Evolutionary conservation across 2,888 invertebrate species (phyloP).

Genomic region (Netelia fuscicornis): DNA sequence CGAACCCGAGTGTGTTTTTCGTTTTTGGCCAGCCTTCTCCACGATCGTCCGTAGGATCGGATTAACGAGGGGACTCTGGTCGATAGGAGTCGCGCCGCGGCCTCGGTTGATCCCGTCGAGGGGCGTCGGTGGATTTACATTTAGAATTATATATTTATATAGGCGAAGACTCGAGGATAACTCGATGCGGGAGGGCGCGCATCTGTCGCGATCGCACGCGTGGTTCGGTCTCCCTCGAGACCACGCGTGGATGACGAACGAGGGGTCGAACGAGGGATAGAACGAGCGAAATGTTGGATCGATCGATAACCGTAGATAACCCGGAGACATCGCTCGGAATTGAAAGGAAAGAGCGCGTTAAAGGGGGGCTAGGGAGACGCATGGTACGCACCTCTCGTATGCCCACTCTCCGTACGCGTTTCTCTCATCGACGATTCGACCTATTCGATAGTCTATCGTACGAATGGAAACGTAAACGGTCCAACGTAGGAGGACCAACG

Average conservation of each 20-base stretch:
- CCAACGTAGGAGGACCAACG: too few species aligned
- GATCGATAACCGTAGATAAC: slow-evolving; percentile 37
- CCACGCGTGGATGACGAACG: too few species aligned
- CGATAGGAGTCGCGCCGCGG: slow-evolving; percentile 11
- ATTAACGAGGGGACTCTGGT: slow-evolving; percentile 76
- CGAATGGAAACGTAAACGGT: too few species aligned
- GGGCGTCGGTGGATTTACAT: slow-evolving; percentile 36
- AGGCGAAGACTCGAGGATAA: slow-evolving; percentile 14
- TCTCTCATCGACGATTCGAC: too few species aligned
- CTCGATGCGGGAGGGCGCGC: slow-evolving; percentile 69
- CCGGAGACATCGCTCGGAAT: background rate
- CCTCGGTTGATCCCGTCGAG: slow-evolving; percentile 56
- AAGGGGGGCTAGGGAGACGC: background rate
- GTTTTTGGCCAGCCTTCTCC: background rate
- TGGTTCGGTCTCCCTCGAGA: slow-evolving; percentile 60
- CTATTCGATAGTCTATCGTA: too few species aligned
- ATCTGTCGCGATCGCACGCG: slow-evolving; percentile 79
- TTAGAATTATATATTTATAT: background rate
- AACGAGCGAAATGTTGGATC: slow-evolving; percentile 41
- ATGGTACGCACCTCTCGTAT: too few species aligned
- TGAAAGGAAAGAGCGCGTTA: too few species aligned
- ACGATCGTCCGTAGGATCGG: slow-evolving; percentile 76
- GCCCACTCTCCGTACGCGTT: too few species aligned
- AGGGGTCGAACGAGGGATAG: slow-evolving; percentile 24
- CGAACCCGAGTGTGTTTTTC: background rate